phyloP scores from a whole-genome alignment of 2,797 vertebrate genomes.

The Onychomys torridus region DNA sequence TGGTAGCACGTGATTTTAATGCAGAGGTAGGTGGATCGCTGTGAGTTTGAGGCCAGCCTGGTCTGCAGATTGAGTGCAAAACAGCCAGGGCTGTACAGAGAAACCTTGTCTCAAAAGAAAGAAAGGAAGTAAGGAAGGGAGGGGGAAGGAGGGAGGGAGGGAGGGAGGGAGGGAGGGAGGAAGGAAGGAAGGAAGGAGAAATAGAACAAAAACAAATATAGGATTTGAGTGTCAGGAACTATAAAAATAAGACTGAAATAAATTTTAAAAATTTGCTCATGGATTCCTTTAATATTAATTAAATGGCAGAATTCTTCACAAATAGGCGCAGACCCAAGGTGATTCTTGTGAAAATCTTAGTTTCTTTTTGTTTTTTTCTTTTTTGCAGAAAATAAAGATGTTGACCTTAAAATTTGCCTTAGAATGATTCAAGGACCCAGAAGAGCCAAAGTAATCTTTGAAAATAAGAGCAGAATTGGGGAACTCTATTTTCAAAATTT shows the following conservation, averaged over 20 bases:
- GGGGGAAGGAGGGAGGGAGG: fast-evolving
- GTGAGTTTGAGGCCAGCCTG: background rate
- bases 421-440: background rate
- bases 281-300: background rate
- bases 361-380: background rate
- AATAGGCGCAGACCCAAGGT: background rate
- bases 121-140: too few relatives aligned
- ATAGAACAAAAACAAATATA: background rate
- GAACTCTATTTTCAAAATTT: background rate
- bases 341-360: background rate
- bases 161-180: too few relatives aligned
- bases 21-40: background rate
- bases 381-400: background rate
- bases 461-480: background rate
- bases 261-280: background rate
- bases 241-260: background rate
- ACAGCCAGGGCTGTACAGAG: background rate
- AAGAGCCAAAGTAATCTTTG: background rate
- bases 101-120: background rate
- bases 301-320: background rate
- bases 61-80: background rate
- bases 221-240: background rate
- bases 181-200: background rate
- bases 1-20: background rate
- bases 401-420: background rate